A percentile compares a stretch with the other conserved stretches of the same genome.
phyloP scores from a whole-genome alignment of 2,113 vertebrate genomes.

The Melanostigma gelatinosum region DNA sequence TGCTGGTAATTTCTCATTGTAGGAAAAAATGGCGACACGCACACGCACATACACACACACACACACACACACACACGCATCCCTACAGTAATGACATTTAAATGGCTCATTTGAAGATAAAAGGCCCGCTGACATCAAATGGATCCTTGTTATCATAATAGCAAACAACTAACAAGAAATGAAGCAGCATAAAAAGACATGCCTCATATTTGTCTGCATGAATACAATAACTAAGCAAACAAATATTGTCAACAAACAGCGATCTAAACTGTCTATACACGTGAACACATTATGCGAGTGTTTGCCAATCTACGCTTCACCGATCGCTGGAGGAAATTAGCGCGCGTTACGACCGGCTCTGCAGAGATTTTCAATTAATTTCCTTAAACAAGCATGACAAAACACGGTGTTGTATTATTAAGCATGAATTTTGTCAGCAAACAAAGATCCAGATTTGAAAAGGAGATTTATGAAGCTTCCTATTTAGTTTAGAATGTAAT shows the following conservation, averaged over 20 bases:
- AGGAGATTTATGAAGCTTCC: slow-evolving; percentile 68
- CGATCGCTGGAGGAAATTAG: slow-evolving; percentile 64
- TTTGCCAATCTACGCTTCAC: slow-evolving; percentile 69
- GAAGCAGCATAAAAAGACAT: slow-evolving; percentile 66
- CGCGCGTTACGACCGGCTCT: slow-evolving; percentile 54
- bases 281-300: slow-evolving; percentile 43
- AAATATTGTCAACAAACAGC: slow-evolving; percentile 70
- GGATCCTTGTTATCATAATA: slow-evolving; percentile 75
- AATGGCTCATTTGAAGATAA: slow-evolving; percentile 81
- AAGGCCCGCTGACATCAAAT: slow-evolving; percentile 75
- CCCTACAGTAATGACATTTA: slow-evolving; percentile 77
- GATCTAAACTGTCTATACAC: slow-evolving; percentile 73
- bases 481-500: slow-evolving; percentile 15
- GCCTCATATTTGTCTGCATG: slow-evolving; percentile 63
- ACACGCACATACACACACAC: slow-evolving; percentile 39
- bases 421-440: slow-evolving; percentile 61
- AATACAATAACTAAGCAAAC: slow-evolving; percentile 69
- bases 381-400: slow-evolving; percentile 63
- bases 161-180: slow-evolving; percentile 74
- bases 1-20: slow-evolving; percentile 60
- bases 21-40: slow-evolving; percentile 52
- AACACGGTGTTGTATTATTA: slow-evolving; percentile 46
- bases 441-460: slow-evolving; percentile 78
- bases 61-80: slow-evolving; percentile 32
- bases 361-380: slow-evolving; percentile 70